Conservation (phyloP, 2,797 vertebrate species). For the Limosa lapponica region DNA sequence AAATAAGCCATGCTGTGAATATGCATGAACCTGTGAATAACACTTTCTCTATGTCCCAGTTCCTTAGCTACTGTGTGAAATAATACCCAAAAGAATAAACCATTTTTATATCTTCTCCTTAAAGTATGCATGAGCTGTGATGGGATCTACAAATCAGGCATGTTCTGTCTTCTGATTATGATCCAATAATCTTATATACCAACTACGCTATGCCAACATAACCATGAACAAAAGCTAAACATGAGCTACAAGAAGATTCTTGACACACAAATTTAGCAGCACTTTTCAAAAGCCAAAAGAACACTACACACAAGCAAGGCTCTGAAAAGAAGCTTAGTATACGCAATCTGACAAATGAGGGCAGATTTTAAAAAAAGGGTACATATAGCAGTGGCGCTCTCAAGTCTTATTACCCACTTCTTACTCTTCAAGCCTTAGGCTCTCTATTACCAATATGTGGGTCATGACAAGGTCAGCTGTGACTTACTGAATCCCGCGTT, state of each 20-base stretch:
- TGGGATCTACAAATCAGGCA: background rate
- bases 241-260: background rate
- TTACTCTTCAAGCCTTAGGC: background rate
- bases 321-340: background rate
- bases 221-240: background rate
- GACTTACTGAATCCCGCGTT: background rate
- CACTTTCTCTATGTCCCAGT: background rate
- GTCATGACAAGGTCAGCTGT: background rate
- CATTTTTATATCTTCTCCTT: background rate
- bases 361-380: background rate
- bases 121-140: background rate
- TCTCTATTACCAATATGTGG: background rate
- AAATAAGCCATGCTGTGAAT: background rate
- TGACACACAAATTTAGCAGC: background rate
- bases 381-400: background rate
- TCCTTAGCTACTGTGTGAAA: background rate
- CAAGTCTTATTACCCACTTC: background rate
- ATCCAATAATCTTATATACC: background rate
- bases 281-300: background rate
- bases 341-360: background rate
- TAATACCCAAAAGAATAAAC: background rate
- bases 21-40: background rate
- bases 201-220: background rate
- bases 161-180: background rate
- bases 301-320: fast-evolving